Evolutionary conservation across 2,888 invertebrate species (phyloP).

Genomic region (Druceiella hillmani): DNA sequence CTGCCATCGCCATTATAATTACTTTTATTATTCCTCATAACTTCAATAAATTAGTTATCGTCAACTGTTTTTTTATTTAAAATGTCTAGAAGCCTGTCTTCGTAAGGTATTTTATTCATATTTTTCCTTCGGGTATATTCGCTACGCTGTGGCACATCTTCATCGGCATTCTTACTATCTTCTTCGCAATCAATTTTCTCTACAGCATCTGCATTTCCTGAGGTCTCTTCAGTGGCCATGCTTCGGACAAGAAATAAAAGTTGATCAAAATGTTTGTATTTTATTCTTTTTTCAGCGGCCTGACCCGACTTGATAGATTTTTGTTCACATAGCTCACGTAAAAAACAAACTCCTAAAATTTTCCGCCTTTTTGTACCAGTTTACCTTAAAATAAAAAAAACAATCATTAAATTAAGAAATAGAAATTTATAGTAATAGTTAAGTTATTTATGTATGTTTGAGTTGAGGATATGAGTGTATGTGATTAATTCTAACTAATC

Average conservation of each 20-base stretch:
- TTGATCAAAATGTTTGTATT: no score
- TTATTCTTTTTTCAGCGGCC: conserved; percentile 7
- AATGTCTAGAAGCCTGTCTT: conserved; percentile 11
- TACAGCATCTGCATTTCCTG: conserved; percentile 2
- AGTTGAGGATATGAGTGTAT: conserved; percentile 6
- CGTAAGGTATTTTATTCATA: conserved; percentile 8
- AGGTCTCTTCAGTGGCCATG: conserved; percentile 2
- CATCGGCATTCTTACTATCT: conserved; percentile 8
- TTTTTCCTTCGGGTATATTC: conserved; percentile 11
- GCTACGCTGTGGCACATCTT: conserved; percentile 9
- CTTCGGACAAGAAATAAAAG: conserved; percentile 7
- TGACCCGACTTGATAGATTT: conserved; percentile 10
- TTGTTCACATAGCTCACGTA: conserved; percentile 8
- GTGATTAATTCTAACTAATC: conserved; percentile 7
- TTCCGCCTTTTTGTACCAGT: conserved; percentile 9
- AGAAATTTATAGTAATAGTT: no score
- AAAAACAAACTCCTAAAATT: conserved; percentile 7
- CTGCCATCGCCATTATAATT: conserved; percentile 4
- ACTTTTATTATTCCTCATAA: conserved; percentile 6
- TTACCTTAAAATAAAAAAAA: conserved; percentile 9
- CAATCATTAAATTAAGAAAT: no score
- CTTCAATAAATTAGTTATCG: conserved; percentile 5
- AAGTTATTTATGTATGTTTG: no score
- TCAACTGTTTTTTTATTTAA: conserved; percentile 9
- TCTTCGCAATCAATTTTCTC: conserved; percentile 6